Percentiles rank a stretch among this genome's conserved stretches.
Conservation (phyloP, 2,113 vertebrate genomes). For the Caretta caretta region DNA sequence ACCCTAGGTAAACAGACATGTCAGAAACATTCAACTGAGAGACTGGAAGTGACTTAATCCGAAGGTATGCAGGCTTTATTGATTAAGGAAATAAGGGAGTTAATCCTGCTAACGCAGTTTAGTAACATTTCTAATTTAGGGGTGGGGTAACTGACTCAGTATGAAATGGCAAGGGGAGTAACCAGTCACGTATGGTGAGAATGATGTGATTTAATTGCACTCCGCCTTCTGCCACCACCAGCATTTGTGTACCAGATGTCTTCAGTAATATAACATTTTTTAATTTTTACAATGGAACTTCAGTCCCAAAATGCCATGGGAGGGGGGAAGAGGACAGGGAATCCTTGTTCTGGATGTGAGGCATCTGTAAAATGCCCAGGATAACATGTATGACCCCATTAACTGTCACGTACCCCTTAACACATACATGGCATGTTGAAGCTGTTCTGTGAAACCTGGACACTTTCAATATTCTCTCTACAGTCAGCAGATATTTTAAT, state of each 20-base stretch:
- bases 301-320: background rate
- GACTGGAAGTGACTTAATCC: background rate
- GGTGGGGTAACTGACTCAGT: constrained; percentile 22
- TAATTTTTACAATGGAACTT: background rate
- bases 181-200: background rate
- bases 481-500: background rate
- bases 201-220: background rate
- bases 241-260: background rate
- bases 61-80: background rate
- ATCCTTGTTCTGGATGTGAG: background rate
- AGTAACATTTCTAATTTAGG: background rate
- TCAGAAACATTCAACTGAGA: background rate
- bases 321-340: background rate
- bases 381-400: rapidly evolving
- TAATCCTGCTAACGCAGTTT: background rate
- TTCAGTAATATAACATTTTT: background rate
- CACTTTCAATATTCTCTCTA: background rate
- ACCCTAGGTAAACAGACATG: background rate
- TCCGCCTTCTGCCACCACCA: background rate
- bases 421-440: background rate
- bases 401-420: background rate
- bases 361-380: background rate
- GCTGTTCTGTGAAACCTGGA: background rate
- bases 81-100: constrained; percentile 28
- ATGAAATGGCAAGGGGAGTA: background rate